Conservation (phyloP, 2,113 vertebrate species). For the Gulo gulo region DNA sequence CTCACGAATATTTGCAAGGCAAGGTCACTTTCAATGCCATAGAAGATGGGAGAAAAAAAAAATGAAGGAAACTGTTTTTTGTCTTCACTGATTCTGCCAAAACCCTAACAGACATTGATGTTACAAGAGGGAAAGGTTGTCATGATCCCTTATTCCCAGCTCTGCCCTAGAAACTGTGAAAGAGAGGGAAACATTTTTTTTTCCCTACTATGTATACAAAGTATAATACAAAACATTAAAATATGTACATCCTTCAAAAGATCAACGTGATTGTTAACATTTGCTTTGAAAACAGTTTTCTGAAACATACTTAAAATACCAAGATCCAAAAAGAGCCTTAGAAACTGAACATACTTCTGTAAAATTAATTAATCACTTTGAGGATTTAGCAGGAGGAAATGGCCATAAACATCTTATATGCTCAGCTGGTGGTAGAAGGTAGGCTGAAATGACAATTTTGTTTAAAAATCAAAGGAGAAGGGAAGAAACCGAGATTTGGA, state of each 20-base stretch:
- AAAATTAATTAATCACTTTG: conserved; percentile 92
- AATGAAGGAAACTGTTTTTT: conserved; percentile 70
- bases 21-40: conserved; percentile 84
- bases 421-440: conserved; percentile 85
- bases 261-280: conserved; percentile 74
- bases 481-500: conserved; percentile 72
- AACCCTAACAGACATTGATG: conserved; percentile 78
- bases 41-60: conserved; percentile 71
- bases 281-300: conserved; percentile 78
- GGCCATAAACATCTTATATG: conserved; percentile 88
- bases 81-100: conserved; percentile 82
- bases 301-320: conserved; percentile 74
- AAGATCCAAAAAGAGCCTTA: conserved; percentile 74
- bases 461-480: conserved; percentile 75
- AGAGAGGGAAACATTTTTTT: conserved; percentile 57
- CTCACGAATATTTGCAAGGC: conserved; percentile 81
- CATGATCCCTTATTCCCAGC: conserved; percentile 72
- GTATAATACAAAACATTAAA: conserved; percentile 73
- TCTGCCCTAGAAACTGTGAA: conserved; percentile 69
- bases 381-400: conserved; percentile 86
- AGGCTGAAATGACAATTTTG: conserved; percentile 83
- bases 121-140: conserved; percentile 80
- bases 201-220: conserved; percentile 57
- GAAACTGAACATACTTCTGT: conserved; percentile 78
- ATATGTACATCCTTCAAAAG: conserved; percentile 69